phyloP scores from a whole-genome alignment of 2,113 vertebrate species.

The Dunckerocampus dactyliophorus region DNA sequence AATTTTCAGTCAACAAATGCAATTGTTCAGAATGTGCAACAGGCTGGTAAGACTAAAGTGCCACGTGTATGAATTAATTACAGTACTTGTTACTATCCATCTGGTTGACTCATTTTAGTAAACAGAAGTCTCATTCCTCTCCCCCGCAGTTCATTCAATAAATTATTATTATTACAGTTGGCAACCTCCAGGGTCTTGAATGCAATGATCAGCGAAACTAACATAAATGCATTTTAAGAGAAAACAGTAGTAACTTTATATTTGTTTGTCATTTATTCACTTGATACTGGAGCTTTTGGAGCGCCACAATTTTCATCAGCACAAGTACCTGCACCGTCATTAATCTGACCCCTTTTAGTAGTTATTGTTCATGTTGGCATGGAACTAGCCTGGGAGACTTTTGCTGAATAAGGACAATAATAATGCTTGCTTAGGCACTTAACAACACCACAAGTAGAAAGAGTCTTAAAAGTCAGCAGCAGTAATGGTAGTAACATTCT shows the following conservation, averaged over 20 bases:
- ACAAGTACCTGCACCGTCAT: conserved; percentile 4
- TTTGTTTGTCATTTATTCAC: neutral
- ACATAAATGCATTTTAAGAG: neutral
- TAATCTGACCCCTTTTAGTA: conserved; percentile 10
- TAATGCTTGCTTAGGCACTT: conserved; percentile 6
- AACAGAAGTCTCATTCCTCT: no score
- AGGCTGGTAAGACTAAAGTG: conserved; percentile 1
- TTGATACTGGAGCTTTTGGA: neutral
- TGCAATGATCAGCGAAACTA: conserved; percentile 18
- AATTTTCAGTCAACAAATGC: conserved; percentile 10
- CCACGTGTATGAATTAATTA: no score
- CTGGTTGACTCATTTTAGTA: no score
- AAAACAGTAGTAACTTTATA: neutral
- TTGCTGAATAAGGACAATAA: conserved; percentile 13
- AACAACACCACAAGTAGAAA: neutral
- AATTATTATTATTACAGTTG: conserved; percentile 20
- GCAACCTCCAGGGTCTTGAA: conserved; percentile 12
- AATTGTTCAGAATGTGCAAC: conserved; percentile 18
- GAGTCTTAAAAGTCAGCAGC: neutral
- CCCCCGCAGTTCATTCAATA: no score
- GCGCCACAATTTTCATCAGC: conserved; percentile 1
- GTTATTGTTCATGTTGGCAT: conserved; percentile 7
- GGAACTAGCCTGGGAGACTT: neutral
- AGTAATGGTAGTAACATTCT: neutral
- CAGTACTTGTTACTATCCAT: no score